Percentiles rank a stretch among this genome's conserved stretches.
These are phyloP conservation scores for Drosophila kepulauana DNA, from an alignment of 1,140 invertebrate species.

Conservation along the genomic window DNA sequence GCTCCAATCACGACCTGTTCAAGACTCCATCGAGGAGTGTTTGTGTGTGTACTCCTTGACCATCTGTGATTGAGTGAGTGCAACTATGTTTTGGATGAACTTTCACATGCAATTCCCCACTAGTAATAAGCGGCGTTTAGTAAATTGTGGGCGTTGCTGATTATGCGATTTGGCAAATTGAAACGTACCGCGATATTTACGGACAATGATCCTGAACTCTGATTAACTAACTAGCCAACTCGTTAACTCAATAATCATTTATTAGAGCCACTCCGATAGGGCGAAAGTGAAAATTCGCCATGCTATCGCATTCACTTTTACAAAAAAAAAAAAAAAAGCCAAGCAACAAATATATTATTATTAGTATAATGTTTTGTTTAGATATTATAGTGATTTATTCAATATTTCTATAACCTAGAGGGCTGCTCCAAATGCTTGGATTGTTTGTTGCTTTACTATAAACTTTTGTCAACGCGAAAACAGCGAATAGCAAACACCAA, in stretches of 20 bases:
- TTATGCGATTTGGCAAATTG: slow-evolving; percentile 46
- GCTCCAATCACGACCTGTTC: slow-evolving; percentile 63
- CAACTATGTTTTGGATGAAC: slow-evolving; percentile 45
- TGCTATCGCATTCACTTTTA: slow-evolving; percentile 44
- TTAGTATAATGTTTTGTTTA: slow-evolving; percentile 7
- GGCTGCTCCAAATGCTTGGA: slow-evolving; percentile 15
- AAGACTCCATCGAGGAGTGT: slow-evolving; percentile 9
- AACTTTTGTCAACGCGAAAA: slow-evolving; percentile 24
- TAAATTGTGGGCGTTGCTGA: slow-evolving; percentile 53
- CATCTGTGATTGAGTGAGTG: slow-evolving; percentile 8
- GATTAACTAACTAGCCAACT: slow-evolving; percentile 38
- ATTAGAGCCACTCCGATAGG: not conserved
- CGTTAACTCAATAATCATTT: slow-evolving; percentile 34
- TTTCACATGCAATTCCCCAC: slow-evolving; percentile 69
- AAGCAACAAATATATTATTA: slow-evolving; percentile 18
- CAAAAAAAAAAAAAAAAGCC: not conserved
- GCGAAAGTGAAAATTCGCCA: slow-evolving; percentile 47
- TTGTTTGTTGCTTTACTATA: slow-evolving; percentile 5
- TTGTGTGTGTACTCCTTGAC: slow-evolving; percentile 36
- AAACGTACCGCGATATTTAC: slow-evolving; percentile 38
- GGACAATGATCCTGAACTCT: slow-evolving; percentile 37
- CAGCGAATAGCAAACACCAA: not conserved
- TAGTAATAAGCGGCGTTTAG: slow-evolving; percentile 62
- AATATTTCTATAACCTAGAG: slow-evolving; percentile 3
- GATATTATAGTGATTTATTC: slow-evolving; percentile 10